These are phyloP conservation scores for Crax fasciolata DNA, from an alignment of 2,797 vertebrate species.

Conservation along the genomic window DNA sequence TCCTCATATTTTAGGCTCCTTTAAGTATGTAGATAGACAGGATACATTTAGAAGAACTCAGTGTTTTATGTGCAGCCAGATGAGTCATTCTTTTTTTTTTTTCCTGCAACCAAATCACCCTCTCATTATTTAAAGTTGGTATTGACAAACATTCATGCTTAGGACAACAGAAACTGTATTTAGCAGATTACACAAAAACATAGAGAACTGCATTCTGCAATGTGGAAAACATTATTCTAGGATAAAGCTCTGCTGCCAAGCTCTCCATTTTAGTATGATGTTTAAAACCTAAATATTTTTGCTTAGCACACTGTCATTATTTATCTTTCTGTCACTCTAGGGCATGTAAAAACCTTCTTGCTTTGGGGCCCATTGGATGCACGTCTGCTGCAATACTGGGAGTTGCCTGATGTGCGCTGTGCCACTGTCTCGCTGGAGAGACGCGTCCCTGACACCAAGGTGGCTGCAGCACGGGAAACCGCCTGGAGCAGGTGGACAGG, in stretches of 20 bases:
- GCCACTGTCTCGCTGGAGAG: background rate
- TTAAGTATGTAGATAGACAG: slow-evolving; percentile 18
- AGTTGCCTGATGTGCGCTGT: background rate
- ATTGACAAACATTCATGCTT: slow-evolving; percentile 46
- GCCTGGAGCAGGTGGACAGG: rapidly evolving
- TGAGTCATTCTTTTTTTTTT: slow-evolving; percentile 45
- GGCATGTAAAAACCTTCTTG: background rate
- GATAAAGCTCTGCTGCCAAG: background rate
- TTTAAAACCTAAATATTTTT: background rate
- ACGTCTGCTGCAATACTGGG: background rate
- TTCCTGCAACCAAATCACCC: background rate
- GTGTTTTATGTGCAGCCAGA: background rate
- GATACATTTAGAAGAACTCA: slow-evolving; percentile 36
- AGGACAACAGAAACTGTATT: slow-evolving; percentile 37
- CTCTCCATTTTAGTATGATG: background rate
- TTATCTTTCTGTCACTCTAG: background rate
- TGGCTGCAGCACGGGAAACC: background rate
- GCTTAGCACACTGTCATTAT: background rate
- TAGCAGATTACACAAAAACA: slow-evolving; percentile 4
- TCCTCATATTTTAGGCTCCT: slow-evolving; percentile 21
- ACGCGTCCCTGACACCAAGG: background rate
- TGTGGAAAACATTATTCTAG: background rate
- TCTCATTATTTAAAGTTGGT: slow-evolving; percentile 40
- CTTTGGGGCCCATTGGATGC: background rate
- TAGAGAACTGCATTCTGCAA: background rate